phyloP scores from a whole-genome alignment of 2,888 invertebrate species.

The Adelognathus sp. region DNA sequence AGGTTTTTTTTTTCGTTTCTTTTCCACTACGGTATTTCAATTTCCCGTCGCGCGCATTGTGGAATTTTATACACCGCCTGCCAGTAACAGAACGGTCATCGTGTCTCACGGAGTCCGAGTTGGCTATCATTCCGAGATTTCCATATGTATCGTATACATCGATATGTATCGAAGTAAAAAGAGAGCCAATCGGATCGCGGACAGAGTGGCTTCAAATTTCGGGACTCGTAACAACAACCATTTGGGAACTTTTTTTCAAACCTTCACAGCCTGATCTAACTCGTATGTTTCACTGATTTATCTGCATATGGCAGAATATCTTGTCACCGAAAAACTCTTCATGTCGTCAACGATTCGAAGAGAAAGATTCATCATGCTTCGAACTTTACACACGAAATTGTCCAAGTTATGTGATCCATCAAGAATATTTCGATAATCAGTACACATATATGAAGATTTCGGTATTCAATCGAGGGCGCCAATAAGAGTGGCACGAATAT shows the following conservation, averaged over 20 bases:
- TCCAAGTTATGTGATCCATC: no score
- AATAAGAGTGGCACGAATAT: no score
- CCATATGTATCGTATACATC: background rate
- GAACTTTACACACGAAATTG: no score
- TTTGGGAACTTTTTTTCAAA: no score
- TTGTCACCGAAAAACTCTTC: background rate
- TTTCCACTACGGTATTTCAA: background rate
- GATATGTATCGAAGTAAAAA: background rate
- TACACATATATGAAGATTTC: no score
- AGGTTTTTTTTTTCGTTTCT: background rate
- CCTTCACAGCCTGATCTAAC: no score
- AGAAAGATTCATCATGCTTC: no score
- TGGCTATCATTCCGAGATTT: background rate
- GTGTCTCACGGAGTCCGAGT: background rate
- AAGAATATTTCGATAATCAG: no score
- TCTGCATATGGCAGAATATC: no score
- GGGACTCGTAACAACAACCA: background rate
- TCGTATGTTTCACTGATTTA: no score
- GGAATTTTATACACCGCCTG: background rate
- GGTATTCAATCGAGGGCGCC: no score
- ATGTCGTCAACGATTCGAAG: no score
- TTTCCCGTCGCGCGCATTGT: background rate
- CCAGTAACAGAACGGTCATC: background rate
- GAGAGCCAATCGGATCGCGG: background rate
- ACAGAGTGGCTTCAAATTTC: background rate